These are phyloP conservation scores for Boloria selene DNA, from an alignment of 2,888 invertebrate species.

Conservation along the genomic window DNA sequence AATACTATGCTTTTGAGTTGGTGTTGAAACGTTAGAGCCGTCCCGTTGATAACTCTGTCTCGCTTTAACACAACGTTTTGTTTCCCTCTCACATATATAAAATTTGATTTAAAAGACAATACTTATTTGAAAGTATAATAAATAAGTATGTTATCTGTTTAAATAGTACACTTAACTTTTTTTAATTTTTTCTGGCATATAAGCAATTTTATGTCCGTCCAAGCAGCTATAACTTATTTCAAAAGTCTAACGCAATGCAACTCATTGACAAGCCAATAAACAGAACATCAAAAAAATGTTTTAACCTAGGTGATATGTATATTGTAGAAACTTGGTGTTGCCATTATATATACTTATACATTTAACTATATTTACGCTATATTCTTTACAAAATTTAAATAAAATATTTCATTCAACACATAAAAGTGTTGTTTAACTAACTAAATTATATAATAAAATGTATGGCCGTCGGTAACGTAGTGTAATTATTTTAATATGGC, in stretches of 20 bases:
- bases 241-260: neutral
- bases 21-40: slow-evolving; percentile 50
- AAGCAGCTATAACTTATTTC: slow-evolving; percentile 34
- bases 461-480: slow-evolving; percentile 31
- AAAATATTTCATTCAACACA: slow-evolving; percentile 3
- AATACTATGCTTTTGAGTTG: slow-evolving; percentile 39
- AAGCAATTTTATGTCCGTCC: slow-evolving; percentile 58
- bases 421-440: slow-evolving; percentile 8
- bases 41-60: slow-evolving; percentile 11
- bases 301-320: neutral
- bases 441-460: slow-evolving; percentile 16
- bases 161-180: too few relatives aligned
- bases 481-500: slow-evolving; percentile 18
- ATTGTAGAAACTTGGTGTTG: slow-evolving; percentile 8
- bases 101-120: neutral
- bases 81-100: neutral
- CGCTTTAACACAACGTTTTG: neutral
- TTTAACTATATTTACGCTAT: neutral
- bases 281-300: neutral
- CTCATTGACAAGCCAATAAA: slow-evolving; percentile 7
- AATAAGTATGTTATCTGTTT: too few relatives aligned
- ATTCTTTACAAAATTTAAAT: slow-evolving; percentile 8
- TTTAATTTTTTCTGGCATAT: slow-evolving; percentile 28
- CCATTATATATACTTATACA: slow-evolving; percentile 18
- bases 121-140: too few relatives aligned